phyloP scores from a whole-genome alignment of 64 coral and sea anemone species.

The Montipora efflorescens region DNA sequence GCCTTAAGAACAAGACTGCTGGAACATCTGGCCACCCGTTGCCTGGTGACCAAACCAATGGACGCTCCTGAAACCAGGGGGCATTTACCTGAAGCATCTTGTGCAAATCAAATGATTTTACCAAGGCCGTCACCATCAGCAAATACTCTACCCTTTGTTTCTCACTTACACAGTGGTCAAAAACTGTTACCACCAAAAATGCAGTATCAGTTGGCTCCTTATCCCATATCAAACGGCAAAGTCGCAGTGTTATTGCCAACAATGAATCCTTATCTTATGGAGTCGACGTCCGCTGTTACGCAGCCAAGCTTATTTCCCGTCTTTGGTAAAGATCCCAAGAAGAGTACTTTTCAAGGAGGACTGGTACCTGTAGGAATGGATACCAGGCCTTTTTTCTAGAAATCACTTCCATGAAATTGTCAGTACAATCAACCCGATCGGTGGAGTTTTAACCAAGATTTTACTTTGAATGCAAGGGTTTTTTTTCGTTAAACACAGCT shows the following conservation, averaged over 20 bases:
- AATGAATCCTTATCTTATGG: constrained; percentile 29
- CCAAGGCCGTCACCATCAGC: constrained; percentile 9
- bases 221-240: constrained; percentile 56
- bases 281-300: neutral
- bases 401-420: neutral
- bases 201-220: constrained; percentile 25
- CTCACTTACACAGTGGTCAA: neutral
- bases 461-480: too few species aligned
- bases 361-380: constrained; percentile 25
- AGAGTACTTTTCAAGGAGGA: neutral
- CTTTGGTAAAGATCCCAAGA: constrained; percentile 25
- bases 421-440: too few species aligned
- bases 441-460: too few species aligned
- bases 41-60: constrained; percentile 39
- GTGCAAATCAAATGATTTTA: neutral
- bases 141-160: constrained; percentile 29
- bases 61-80: constrained; percentile 4
- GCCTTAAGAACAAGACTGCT: constrained; percentile 64
- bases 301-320: constrained; percentile 32
- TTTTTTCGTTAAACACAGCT: too few species aligned
- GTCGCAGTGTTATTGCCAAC: constrained; percentile 66
- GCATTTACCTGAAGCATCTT: neutral
- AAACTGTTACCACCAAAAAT: neutral
- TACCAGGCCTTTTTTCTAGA: constrained; percentile 18
- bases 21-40: constrained; percentile 72